Conservation (phyloP, 2,113 vertebrate genomes). For the Vanacampus margaritifer region DNA sequence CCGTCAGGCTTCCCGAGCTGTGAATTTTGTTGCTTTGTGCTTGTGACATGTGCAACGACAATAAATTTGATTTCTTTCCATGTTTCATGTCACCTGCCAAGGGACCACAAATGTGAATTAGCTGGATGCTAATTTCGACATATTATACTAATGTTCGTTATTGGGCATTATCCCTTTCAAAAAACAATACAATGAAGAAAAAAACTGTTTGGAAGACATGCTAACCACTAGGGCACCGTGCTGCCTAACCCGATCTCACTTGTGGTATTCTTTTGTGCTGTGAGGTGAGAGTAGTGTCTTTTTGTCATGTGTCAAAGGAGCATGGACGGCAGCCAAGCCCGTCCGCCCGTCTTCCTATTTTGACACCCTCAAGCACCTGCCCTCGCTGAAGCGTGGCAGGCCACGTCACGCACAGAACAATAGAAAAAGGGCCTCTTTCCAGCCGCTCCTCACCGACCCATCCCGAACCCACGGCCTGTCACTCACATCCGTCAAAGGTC, state of each 20-base stretch:
- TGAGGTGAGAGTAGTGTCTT: conserved; percentile 50
- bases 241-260: conserved; percentile 47
- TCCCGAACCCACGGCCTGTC: conserved; percentile 49
- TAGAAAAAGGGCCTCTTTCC: conserved; percentile 63
- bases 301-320: conserved; percentile 74
- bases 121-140: too few relatives aligned
- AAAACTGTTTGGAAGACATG: background rate
- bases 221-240: background rate
- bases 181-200: background rate
- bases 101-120: too few relatives aligned
- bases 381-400: conserved; percentile 63
- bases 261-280: conserved; percentile 46
- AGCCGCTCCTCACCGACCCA: conserved; percentile 46
- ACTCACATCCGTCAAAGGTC: conserved; percentile 63
- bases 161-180: too few relatives aligned
- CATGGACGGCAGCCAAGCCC: conserved; percentile 71
- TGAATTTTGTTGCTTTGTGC: too few relatives aligned
- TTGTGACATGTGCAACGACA: too few relatives aligned
- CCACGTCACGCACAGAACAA: conserved; percentile 61
- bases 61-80: too few relatives aligned
- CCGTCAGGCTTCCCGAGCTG: too few relatives aligned
- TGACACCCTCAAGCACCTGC: conserved; percentile 75
- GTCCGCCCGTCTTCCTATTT: conserved; percentile 70
- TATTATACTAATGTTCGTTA: too few relatives aligned
- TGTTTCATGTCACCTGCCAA: too few relatives aligned